phyloP scores from a whole-genome alignment of 2,888 invertebrate genomes.

The Leptopilina drosophilae region DNA sequence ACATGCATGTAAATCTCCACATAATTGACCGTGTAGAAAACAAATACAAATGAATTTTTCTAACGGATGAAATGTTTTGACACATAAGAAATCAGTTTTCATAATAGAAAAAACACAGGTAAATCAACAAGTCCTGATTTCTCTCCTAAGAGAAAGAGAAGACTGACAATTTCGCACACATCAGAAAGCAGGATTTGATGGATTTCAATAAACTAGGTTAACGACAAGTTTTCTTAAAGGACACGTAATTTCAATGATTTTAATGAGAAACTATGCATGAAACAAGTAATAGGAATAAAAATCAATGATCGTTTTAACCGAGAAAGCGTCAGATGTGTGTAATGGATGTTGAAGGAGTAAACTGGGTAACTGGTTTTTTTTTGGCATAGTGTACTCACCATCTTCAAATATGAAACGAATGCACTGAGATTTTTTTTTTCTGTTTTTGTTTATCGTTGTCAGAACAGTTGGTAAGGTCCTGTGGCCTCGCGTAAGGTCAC shows the following conservation, averaged over 20 bases:
- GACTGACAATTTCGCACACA: not conserved
- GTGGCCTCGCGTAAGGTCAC: slow-evolving; percentile 68
- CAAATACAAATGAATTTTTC: not conserved
- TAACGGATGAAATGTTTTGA: not conserved
- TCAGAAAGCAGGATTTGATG: slow-evolving; percentile 24
- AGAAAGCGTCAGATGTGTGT: slow-evolving; percentile 17
- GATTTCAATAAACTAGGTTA: slow-evolving; percentile 28
- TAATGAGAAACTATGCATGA: not conserved
- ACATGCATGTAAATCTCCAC: slow-evolving; percentile 18
- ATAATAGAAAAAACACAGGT: not conserved
- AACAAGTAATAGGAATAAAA: not conserved
- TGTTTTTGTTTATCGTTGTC: slow-evolving; percentile 53
- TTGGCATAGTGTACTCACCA: slow-evolving; percentile 63
- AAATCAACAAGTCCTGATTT: slow-evolving; percentile 37
- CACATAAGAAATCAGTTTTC: not conserved
- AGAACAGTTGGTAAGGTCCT: slow-evolving; percentile 55
- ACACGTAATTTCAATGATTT: not conserved
- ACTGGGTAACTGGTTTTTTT: slow-evolving; percentile 23
- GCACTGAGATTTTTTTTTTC: slow-evolving; percentile 62
- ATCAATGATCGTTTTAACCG: not conserved
- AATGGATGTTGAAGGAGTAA: slow-evolving; percentile 25
- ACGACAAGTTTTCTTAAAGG: not conserved
- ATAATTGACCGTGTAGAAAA: slow-evolving; percentile 1
- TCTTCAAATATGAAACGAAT: slow-evolving; percentile 63
- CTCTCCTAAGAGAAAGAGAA: not conserved